phyloP scores from a whole-genome alignment of 2,888 invertebrate species.

The Endomychus coccineus region DNA sequence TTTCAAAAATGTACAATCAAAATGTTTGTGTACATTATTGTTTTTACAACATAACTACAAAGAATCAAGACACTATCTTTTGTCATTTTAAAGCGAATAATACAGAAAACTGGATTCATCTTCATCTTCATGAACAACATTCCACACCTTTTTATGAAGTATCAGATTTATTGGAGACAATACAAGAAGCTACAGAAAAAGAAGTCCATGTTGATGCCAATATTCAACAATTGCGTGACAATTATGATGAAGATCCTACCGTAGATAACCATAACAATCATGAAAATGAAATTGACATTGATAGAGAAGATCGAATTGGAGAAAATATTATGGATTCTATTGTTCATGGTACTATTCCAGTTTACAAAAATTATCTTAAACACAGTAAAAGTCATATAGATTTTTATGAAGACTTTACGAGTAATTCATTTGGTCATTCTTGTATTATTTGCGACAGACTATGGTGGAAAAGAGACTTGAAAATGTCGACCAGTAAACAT shows the following conservation, averaged over 20 bases:
- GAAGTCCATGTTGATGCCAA: slow-evolving; percentile 24
- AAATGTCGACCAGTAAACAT: no score
- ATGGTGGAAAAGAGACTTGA: no score
- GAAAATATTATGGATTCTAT: slow-evolving; percentile 26
- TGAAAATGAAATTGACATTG: slow-evolving; percentile 28
- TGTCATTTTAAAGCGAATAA: no score
- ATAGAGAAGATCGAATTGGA: slow-evolving; percentile 24
- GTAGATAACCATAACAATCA: slow-evolving; percentile 26
- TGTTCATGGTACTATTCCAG: slow-evolving; percentile 27
- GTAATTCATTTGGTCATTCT: slow-evolving; percentile 18
- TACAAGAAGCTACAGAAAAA: slow-evolving; percentile 21
- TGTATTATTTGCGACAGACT: no score
- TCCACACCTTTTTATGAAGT: no score
- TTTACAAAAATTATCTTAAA: slow-evolving; percentile 27
- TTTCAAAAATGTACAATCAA: no score
- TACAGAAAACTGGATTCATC: no score
- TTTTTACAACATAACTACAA: no score
- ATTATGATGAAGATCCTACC: slow-evolving; percentile 22
- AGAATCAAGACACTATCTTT: no score
- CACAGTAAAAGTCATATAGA: slow-evolving; percentile 23
- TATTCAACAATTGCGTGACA: slow-evolving; percentile 16
- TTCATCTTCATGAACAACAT: no score
- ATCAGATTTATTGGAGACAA: no score
- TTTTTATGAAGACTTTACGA: slow-evolving; percentile 24
- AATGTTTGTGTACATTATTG: no score